Evolutionary conservation across 2,888 invertebrate genomes (phyloP), one percentile per base, ranked within the genome.

Genomic region (Leptarthrus brevirostris): DNA sequence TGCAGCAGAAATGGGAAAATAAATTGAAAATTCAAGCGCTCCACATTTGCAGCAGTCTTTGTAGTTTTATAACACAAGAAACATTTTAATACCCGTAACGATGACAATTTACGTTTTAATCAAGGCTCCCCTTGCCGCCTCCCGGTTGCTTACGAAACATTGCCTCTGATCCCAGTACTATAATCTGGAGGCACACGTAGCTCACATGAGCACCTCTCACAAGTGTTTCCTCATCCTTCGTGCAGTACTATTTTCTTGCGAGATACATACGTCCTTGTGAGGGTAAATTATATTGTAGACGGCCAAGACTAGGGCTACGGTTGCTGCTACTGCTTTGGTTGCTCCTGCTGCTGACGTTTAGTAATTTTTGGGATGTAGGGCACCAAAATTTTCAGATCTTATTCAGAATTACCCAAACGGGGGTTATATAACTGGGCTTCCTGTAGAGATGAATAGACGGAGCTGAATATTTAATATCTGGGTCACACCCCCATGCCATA

Each of bases 81-180:
- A 64, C 64, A 64, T 64, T 64, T 64, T 64, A 64, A 64, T 64
- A 64, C 47, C 64, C 44, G 64, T 47, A 64, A 64, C 44, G 64
- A 64, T 64, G 64, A 64, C 64, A 64, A 64, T 44, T 64, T 64
- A 47, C 44, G 44, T 64, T 64, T 64, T 64, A 64, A 64, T 64
- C 64, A 64, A 64, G 44, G 24, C 64, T 14, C 3, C 24, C 34
- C 44, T 36, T 14, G 12, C 40, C 1, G 22, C 61, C 22, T 18
- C 12, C 36, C 61, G n/a, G 58, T 26, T 36, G 8, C 30, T 30
- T 30, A 8, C 30, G 36, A 61, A 20, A 18, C 34, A 20, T 61
- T n/a, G n/a, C n/a, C 20, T 36, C 36, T 61, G 61, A 61, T 40
- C 40, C 36, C 40, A 8, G 61, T 56, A n/a, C n/a, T n/a, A n/a